Evolutionary conservation across 2,888 invertebrate species (phyloP), one percentile per base, ranked within the genome.

Genomic region (Callosobruchus maculatus): DNA sequence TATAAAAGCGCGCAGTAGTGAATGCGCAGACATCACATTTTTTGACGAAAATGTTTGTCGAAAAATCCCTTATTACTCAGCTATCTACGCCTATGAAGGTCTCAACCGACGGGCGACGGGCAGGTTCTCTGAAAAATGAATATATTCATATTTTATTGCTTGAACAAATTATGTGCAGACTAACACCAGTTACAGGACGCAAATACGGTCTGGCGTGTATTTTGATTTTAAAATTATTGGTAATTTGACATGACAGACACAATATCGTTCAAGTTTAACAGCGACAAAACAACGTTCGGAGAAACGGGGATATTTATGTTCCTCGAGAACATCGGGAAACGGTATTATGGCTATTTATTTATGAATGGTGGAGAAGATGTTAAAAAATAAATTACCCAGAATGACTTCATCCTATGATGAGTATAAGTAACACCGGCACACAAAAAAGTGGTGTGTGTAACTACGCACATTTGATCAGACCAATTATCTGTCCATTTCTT

Each of bases 81-180:
- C 2, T 26, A 26, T 7, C 49, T 49, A 49, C 49, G 49, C 49
- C 13, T 18, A 49, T 49, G 49, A 18, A 49, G 49, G 13, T 5
- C 49, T 49, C 49, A 13, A 49, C 4, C 49, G n/a, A n/a, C n/a
- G n/a, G n/a, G n/a, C 49, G 49, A 1, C 13, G 18, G 75, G 76
- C 77, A 70, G 77, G 75, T 73, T 78, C 78, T 76, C 76, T 73
- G 78, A 76, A 76, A 80, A 77, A 76, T 76, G 49, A 49, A 49
- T 49, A 76, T 77, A 78, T 77, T 74, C 78, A 76, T 76, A 74
- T 76, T 78, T 78, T 77, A 78, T 75, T 74, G 70, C 77, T 75
- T 71, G 74, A 78, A 77, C 78, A 76, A 78, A 78, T 77, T 75
- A 75, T 76, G 74, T 77, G 71, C 72, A 31, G 49, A 49, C 49